Evolutionary conservation across 1,140 invertebrate species (phyloP), one percentile per base, ranked within the genome.

Genomic region (Musca domestica): DNA sequence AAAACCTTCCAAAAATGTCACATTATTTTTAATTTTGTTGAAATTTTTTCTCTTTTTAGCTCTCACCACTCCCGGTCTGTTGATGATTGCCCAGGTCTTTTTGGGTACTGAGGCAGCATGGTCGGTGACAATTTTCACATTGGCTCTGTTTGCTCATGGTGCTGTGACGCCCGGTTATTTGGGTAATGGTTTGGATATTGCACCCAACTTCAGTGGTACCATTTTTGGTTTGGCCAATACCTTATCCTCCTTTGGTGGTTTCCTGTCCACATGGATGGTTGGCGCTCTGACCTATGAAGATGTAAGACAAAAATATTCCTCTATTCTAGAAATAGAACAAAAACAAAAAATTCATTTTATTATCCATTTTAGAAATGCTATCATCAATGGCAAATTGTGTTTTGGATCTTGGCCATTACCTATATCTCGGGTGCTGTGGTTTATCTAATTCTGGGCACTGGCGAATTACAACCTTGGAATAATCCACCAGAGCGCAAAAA

Each of bases 211-310:
- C 81, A 92, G 93, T 63, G 94, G 94, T 66, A 94, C 92, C 2
- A 91, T 96, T 66, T 95, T 96, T 83, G 95, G 94, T 10, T 86
- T 96, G 76, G 92, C 93, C 6, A 96, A 96, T 76, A 95, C 93
- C 0, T 80, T 96, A 64, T 95, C 93, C 1, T 95, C 94, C 0
- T 83, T 95, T 52, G 93, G 94, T 19, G 95, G 95, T 20, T 95
- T 91, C 78, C 74, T 96, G 0, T 95, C 93, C 34, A 91, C 93
- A 0, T 87, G 87, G 73, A 89, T 96, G 83, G 93, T 95, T n/a
- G 93, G 92, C 20, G 83, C 86, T 23, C 84, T 97, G 14, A 95
- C 94, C 1, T 87, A 89, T 30, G 78, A 90, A 6, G 87, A 92
- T 73, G 88, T 89, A 78, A 88, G 86, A 58, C 17, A 6, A 56